Evolutionary conservation across 1,140 invertebrate species (phyloP), one percentile per base, ranked within the genome.

Genomic region (Drosophila kanapiae): DNA sequence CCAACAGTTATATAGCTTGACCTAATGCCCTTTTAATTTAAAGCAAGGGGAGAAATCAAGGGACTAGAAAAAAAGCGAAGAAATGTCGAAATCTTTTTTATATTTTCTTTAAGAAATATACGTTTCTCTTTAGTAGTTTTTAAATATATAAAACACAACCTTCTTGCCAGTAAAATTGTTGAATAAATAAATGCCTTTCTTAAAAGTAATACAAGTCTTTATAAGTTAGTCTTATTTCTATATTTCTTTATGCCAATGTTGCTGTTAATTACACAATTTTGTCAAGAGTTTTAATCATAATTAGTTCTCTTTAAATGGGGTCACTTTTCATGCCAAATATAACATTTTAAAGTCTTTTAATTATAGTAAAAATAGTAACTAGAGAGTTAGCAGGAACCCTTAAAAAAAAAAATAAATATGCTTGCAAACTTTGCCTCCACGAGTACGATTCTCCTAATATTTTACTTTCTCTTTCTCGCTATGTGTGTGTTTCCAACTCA

Each of bases 401-500:
- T 27, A 5, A 14, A 10, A 47, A 14, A 10, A 47, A 23, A 23
- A 23, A 2, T 23, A 23, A 23, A 23, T 23, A 23, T 3, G 23
- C 23, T 23, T 23, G 23, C 23, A 23, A 23, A 23, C 23, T 23
- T 1, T 23, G 23, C 23, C 23, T 23, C 23, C 23, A 23, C 23
- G 23, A 11, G 16, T 38, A 38, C 31, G 35, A 60, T 42, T 72
- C 37, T 72, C 69, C 58, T 59, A 72, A 72, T 71, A 43, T 51
- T 72, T 70, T 70, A 72, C 43, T 74, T 74, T 74, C 60, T 63
- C 51, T 53, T 67, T 61, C 65, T 61, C 68, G 56, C 56, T 74
- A 54, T 85, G 67, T 69, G 58, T 83, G 80, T 79, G 80, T 70
- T 4, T 62, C 60, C 45, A 77, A 49, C 51, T 43, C 58, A 33